A percentile compares a stretch with the other conserved stretches of the same genome.
Conservation (phyloP, 2,113 vertebrate species). For the Equus przewalskii region DNA sequence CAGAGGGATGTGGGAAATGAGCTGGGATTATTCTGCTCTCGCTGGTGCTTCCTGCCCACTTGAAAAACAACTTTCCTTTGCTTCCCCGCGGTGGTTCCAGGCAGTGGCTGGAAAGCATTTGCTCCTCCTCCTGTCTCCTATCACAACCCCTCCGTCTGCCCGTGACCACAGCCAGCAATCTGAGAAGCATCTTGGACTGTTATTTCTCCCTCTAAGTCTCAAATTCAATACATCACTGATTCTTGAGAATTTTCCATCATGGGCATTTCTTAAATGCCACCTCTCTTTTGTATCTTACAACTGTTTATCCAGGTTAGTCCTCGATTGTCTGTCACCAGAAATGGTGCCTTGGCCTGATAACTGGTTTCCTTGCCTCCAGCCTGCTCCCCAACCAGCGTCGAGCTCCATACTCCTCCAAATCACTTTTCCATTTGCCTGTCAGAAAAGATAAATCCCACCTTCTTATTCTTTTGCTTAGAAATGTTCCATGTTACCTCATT, state of each 20-base stretch:
- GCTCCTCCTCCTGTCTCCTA: background rate
- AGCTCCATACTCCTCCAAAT: background rate
- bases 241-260: background rate
- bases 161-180: background rate
- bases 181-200: background rate
- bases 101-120: background rate
- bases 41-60: background rate
- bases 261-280: background rate
- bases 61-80: background rate
- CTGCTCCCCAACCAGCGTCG: background rate
- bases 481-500: background rate
- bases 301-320: background rate
- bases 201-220: background rate
- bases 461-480: background rate
- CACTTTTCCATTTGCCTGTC: background rate
- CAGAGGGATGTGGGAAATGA: background rate
- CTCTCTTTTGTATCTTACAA: background rate
- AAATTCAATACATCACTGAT: background rate
- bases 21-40: background rate
- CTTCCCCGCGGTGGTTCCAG: background rate
- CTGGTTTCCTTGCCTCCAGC: background rate
- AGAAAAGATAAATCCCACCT: background rate
- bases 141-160: background rate
- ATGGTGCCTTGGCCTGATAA: background rate
- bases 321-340: background rate